Base-by-base conservation (phyloP, 2,113 vertebrate genomes). In the Sinocyclocheilus anophthalmus region DNA sequence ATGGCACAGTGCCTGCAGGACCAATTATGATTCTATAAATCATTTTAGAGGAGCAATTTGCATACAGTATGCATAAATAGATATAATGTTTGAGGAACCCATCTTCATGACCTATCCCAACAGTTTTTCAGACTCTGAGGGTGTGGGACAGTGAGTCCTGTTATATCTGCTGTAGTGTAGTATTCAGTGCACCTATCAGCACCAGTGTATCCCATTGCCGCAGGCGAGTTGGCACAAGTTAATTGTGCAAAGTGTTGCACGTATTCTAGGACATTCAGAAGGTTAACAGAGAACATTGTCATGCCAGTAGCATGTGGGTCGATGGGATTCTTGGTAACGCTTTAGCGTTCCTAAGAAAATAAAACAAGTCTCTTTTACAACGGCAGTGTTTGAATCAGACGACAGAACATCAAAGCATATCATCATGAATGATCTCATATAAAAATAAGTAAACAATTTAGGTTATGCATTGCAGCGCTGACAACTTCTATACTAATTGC, bases 381-480 rank as follows among this genome's bases (percentile, higher is more conserved):
- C 0, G 1, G 24, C 48, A 50, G 12, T n/a, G 45, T 53, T 16
- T 50, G 12, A 57, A 22, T 72, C 9, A 20, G 16, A 72, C 22
- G 9, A 72, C 8, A 11, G 69, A 72, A 72, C 18, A 39, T 72
- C 69, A 72, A 72, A 72, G 69, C 67, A 22, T 72, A 72, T 72
- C 69, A 39, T 39, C 69, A 39, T 22, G 2, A 26, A 50, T 9
- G 48, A 77, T 53, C 26, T 77, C 16, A 8, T 18, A 20, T 10
- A 76, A 42, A 50, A 48, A 30, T 0, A 57, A 57, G 53, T 6
- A 20, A 20, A 57, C 53, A 57, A 20, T 20, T 18, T 57, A 20
- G 5, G 5, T 57, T 57, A 57, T 20, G 5, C 55, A 57, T 57
- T 57, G 55, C 55, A 57, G 18, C 18, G 18, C 55, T 57, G 55